phyloP scores from a whole-genome alignment of 2,797 vertebrate genomes.

The Acropternis orthonyx region DNA sequence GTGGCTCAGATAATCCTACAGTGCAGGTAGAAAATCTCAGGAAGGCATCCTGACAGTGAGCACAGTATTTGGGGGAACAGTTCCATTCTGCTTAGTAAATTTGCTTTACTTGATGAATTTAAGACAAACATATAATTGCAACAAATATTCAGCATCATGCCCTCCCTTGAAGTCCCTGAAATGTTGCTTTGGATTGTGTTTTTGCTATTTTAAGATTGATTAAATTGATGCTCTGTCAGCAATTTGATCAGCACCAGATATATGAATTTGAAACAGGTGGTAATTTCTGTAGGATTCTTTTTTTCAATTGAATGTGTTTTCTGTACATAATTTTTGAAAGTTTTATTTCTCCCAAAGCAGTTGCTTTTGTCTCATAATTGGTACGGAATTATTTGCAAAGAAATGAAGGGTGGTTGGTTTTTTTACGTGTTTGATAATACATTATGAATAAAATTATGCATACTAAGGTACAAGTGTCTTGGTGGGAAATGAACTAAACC shows the following conservation, averaged over 20 bases:
- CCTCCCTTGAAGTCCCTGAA: not conserved
- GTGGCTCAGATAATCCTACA: not conserved
- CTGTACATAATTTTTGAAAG: not conserved
- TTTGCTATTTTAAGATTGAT: not conserved
- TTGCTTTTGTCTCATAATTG: not conserved
- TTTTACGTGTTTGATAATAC: not conserved
- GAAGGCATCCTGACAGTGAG: not conserved
- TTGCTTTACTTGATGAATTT: slow-evolving; percentile 14
- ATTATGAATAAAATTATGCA: not conserved
- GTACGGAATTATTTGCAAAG: not conserved
- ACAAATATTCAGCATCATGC: not conserved
- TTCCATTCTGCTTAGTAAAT: not conserved
- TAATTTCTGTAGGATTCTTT: not conserved
- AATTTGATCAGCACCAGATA: not conserved
- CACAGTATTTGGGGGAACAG: not conserved
- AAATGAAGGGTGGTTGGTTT: accelerated
- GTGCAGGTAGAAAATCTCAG: slow-evolving; percentile 18
- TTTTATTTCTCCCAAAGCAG: not conserved
- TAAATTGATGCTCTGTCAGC: not conserved
- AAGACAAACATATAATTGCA: not conserved
- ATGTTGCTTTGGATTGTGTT: not conserved
- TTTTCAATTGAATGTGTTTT: not conserved
- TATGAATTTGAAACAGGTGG: not conserved
- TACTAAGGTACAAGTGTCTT: not conserved
- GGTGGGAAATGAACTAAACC: not conserved